These are phyloP conservation scores for Catostylus mosaicus DNA, from an alignment of 30 jellyfish, hydroid and myxozoan species.

Conservation along the genomic window DNA sequence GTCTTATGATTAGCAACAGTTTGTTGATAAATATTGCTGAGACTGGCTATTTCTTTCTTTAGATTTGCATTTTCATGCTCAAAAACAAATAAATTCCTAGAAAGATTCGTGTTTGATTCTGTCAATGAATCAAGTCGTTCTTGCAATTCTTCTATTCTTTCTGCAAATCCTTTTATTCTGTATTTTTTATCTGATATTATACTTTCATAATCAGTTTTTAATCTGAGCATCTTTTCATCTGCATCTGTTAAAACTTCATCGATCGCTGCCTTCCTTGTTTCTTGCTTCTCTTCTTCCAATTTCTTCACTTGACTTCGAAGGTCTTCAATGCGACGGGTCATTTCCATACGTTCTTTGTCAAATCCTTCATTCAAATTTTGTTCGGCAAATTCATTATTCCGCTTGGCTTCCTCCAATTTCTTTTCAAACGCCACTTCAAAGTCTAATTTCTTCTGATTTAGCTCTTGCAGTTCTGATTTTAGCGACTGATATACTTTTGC, in stretches of 20 bases:
- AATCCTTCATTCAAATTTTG: slow-evolving; percentile 3
- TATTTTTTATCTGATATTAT: slow-evolving; percentile 49
- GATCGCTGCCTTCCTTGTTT: slow-evolving; percentile 36
- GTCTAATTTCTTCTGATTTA: slow-evolving; percentile 45
- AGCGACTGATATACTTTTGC: slow-evolving; percentile 67
- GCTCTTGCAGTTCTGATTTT: slow-evolving; percentile 56
- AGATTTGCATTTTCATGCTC: slow-evolving; percentile 28
- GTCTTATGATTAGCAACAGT: slow-evolving; percentile 43
- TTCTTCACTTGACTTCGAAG: slow-evolving; percentile 15
- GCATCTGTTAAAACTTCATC: slow-evolving; percentile 33
- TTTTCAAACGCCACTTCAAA: slow-evolving; percentile 17
- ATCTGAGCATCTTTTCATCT: slow-evolving; percentile 53
- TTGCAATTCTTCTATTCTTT: slow-evolving; percentile 28
- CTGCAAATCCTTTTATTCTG: slow-evolving; percentile 42
- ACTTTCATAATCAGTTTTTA: slow-evolving; percentile 41
- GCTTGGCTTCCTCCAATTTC: slow-evolving; percentile 22
- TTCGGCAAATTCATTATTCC: slow-evolving; percentile 9
- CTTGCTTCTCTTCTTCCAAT: slow-evolving; percentile 60
- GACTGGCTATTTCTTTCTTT: background rate
- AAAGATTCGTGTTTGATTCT: slow-evolving; percentile 48
- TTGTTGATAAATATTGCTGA: slow-evolving; percentile 4
- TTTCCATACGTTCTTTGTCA: slow-evolving; percentile 4
- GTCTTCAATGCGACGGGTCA: background rate
- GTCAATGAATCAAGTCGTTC: background rate
- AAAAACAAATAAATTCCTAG: slow-evolving; percentile 19